phyloP scores from a whole-genome alignment of 1,140 invertebrate genomes.

The Gryon sp. region DNA sequence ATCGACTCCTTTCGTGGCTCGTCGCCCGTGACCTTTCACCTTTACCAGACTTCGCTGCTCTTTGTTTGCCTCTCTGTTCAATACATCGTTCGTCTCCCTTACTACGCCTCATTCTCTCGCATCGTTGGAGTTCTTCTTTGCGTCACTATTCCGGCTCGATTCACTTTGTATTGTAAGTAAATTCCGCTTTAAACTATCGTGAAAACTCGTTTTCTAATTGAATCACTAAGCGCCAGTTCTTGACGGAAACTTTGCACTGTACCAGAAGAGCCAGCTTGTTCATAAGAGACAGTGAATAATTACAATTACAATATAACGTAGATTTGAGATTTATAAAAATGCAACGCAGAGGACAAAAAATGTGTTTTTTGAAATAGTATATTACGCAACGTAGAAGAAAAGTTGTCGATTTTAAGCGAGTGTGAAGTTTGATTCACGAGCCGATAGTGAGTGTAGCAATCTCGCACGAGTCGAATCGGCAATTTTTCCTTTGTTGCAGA shows the following conservation, averaged over 20 bases:
- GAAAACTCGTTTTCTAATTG: constrained; percentile 59
- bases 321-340: not conserved
- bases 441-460: too few relatives aligned
- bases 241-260: constrained; percentile 35
- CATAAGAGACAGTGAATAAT: constrained; percentile 18
- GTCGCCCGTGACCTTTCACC: constrained; percentile 63
- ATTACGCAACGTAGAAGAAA: too few relatives aligned
- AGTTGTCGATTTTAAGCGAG: too few relatives aligned
- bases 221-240: constrained; percentile 45
- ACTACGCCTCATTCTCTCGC: constrained; percentile 10
- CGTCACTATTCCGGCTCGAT: constrained; percentile 46
- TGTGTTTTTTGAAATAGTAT: too few relatives aligned
- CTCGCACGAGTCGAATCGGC: too few relatives aligned
- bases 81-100: not conserved
- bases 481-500: too few relatives aligned
- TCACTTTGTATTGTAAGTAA: constrained; percentile 60
- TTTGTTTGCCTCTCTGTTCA: constrained; percentile 33
- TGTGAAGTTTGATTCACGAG: too few relatives aligned
- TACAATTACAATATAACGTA: constrained; percentile 10
- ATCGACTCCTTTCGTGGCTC: constrained; percentile 61
- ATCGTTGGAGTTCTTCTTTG: constrained; percentile 28
- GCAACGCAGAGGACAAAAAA: not conserved
- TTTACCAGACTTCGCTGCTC: constrained; percentile 48
- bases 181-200: constrained; percentile 50
- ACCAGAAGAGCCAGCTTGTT: constrained; percentile 5